phyloP scores from a whole-genome alignment of 1,140 invertebrate genomes.

The Danaus melanippus region DNA sequence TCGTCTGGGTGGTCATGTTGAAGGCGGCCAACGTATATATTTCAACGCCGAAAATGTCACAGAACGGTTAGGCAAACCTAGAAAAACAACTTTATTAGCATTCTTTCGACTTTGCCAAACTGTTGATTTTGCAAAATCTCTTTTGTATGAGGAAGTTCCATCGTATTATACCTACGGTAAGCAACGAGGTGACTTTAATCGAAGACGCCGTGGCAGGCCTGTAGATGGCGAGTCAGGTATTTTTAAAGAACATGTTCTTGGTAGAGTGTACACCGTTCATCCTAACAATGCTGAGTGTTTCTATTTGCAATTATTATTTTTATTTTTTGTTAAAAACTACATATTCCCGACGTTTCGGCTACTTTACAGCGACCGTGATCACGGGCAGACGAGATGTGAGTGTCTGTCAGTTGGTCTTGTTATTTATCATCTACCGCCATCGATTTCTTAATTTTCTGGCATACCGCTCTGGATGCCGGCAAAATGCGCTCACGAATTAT shows the following conservation, averaged over 20 bases:
- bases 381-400: too few species aligned
- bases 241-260: slow-evolving; percentile 17
- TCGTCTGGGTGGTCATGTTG: too few species aligned
- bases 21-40: slow-evolving; percentile 28
- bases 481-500: too few species aligned
- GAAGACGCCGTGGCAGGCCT: slow-evolving; percentile 13
- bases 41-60: slow-evolving; percentile 25
- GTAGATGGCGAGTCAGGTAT: slow-evolving; percentile 22
- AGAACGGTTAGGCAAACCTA: slow-evolving; percentile 23
- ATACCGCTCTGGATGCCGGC: too few species aligned
- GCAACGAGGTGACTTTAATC: slow-evolving; percentile 1
- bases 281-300: slow-evolving; percentile 2
- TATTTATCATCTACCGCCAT: too few species aligned
- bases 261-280: slow-evolving; percentile 17
- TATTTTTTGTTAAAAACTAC: too few species aligned
- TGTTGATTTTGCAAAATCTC: slow-evolving; percentile 26
- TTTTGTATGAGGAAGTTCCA: slow-evolving; percentile 23
- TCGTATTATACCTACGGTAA: slow-evolving; percentile 26
- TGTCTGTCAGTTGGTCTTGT: too few species aligned
- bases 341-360: too few species aligned
- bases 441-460: too few species aligned
- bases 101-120: slow-evolving; percentile 28
- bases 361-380: too few species aligned
- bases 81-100: slow-evolving; percentile 28
- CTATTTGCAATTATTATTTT: slow-evolving; percentile 5